phyloP scores from a whole-genome alignment of 2,888 invertebrate species.

The Xestia rhomboidea region DNA sequence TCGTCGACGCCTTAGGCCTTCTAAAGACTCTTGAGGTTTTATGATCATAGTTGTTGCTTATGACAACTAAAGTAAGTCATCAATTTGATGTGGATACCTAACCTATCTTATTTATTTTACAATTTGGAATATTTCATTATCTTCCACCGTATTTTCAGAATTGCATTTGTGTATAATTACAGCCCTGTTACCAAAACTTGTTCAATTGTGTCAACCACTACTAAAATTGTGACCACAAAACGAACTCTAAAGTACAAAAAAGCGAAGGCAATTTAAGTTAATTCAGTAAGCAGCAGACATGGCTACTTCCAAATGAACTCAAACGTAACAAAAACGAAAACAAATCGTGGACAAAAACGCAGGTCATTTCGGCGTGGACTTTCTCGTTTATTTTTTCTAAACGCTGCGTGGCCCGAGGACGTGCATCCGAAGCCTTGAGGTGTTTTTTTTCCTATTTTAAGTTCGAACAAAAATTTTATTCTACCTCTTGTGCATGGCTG shows the following conservation, averaged over 20 bases:
- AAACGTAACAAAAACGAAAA: conserved; percentile 90
- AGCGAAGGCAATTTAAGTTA: conserved; percentile 88
- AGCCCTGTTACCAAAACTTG: conserved; percentile 61
- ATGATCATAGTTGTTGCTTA: background rate
- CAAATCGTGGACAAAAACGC: conserved; percentile 90
- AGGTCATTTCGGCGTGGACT: conserved; percentile 89
- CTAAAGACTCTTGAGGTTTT: background rate
- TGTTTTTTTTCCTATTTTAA: conserved; percentile 80
- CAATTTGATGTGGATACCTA: background rate
- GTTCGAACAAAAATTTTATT: conserved; percentile 83
- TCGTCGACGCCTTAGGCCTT: conserved; percentile 23
- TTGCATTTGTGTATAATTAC: conserved; percentile 4
- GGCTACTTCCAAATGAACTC: conserved; percentile 91
- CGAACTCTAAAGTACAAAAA: conserved; percentile 80
- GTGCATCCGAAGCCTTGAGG: conserved; percentile 89
- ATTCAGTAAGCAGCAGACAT: conserved; percentile 89
- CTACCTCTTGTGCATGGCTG: conserved; percentile 84
- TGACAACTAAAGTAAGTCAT: too few species aligned
- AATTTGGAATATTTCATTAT: background rate
- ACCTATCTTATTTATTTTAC: background rate
- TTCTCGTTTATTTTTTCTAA: conserved; percentile 89
- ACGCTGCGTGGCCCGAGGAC: conserved; percentile 84
- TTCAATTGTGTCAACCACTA: conserved; percentile 68
- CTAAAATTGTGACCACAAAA: conserved; percentile 79
- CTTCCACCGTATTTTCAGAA: background rate